Percentiles rank a stretch among this genome's conserved stretches.
phyloP scores from a whole-genome alignment of 2,113 vertebrate species.

The Cyprinodon tularosa region DNA sequence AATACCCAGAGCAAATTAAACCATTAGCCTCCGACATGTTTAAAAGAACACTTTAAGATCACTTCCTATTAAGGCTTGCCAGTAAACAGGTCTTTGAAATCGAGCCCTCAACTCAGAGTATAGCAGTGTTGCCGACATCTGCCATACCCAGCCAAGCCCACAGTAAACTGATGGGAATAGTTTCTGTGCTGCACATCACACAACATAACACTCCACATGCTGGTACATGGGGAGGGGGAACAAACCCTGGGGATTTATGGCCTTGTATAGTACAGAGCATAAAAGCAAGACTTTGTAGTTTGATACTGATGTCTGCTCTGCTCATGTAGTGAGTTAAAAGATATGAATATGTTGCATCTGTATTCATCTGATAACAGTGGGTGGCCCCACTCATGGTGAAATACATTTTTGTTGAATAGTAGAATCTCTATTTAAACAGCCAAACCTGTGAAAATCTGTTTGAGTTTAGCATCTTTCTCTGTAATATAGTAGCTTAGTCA shows the following conservation, averaged over 20 bases:
- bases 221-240: conserved; percentile 29
- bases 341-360: conserved; percentile 9
- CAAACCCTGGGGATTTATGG: conserved; percentile 58
- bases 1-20: conserved; percentile 79
- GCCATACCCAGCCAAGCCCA: conserved; percentile 72
- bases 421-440: conserved; percentile 9
- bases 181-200: conserved; percentile 49
- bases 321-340: conserved; percentile 18
- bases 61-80: conserved; percentile 78
- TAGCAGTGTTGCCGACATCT: conserved; percentile 77
- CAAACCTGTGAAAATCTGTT: background rate
- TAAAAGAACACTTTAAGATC: conserved; percentile 79
- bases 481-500: background rate
- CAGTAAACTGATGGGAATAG: conserved; percentile 68
- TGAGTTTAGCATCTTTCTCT: background rate
- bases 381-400: conserved; percentile 2
- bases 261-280: conserved; percentile 23
- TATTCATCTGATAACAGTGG: conserved; percentile 12
- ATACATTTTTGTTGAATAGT: conserved; percentile 4
- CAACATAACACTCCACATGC: conserved; percentile 50
- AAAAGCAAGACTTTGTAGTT: conserved; percentile 39
- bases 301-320: conserved; percentile 15
- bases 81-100: conserved; percentile 80
- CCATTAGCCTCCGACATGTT: conserved; percentile 77
- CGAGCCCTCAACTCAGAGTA: conserved; percentile 69